phyloP scores from a whole-genome alignment of 2,888 invertebrate genomes.

The Drosophila colorata region DNA sequence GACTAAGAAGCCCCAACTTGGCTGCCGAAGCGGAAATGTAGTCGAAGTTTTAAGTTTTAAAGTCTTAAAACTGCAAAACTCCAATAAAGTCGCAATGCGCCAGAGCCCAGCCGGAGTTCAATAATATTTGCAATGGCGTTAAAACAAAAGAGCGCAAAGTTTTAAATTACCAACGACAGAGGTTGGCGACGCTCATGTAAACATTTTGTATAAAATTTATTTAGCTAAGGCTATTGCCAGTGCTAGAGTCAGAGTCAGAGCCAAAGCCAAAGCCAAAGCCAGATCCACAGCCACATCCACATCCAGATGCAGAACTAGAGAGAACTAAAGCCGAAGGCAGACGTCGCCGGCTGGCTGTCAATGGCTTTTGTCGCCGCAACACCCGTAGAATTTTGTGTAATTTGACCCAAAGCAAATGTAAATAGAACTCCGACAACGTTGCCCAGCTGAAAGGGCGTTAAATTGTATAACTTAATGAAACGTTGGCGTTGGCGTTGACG shows the following conservation, averaged over 20 bases:
- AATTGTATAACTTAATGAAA: constrained; percentile 84
- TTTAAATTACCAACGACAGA: constrained; percentile 67
- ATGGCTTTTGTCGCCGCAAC: constrained; percentile 78
- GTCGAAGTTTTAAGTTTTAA: constrained; percentile 27
- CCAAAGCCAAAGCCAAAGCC: constrained; percentile 5
- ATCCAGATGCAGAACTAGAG: constrained; percentile 13
- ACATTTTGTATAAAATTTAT: constrained; percentile 75
- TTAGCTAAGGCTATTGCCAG: constrained; percentile 48
- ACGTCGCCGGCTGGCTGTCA: constrained; percentile 64
- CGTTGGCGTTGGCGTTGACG: constrained; percentile 45
- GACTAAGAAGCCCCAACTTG: constrained; percentile 15
- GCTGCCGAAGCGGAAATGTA: constrained; percentile 38
- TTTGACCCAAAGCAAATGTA: constrained; percentile 85
- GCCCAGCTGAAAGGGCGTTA: constrained; percentile 72
- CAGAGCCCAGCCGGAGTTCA: constrained; percentile 50
- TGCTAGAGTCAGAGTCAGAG: constrained; percentile 2
- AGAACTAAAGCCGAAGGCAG: constrained; percentile 30
- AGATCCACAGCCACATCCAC: constrained; percentile 8
- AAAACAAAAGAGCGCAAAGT: constrained; percentile 67
- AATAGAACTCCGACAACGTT: constrained; percentile 78
- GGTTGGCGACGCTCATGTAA: constrained; percentile 60
- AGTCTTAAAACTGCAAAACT: constrained; percentile 27
- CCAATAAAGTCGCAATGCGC: neutral
- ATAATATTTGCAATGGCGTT: constrained; percentile 68
- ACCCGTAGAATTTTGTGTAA: constrained; percentile 83